A percentile compares a stretch with the other conserved stretches of the same genome.
These are phyloP conservation scores for Crocodylus rhombifer DNA, from an alignment of 2,797 vertebrate species.

Conservation along the genomic window DNA sequence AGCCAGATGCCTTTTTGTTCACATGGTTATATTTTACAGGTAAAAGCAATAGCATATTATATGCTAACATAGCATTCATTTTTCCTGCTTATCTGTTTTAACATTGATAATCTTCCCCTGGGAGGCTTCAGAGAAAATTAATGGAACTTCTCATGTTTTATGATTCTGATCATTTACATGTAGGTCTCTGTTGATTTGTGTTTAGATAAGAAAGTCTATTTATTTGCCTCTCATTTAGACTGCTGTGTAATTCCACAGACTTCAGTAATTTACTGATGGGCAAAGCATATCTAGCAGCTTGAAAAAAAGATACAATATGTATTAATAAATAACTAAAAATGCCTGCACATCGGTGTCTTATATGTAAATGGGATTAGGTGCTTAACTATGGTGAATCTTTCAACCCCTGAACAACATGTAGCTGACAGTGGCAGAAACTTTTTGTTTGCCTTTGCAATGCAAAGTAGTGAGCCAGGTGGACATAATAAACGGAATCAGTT, in stretches of 20 bases:
- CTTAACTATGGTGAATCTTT: constrained; percentile 33
- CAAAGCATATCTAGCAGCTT: neutral
- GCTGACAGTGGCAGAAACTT: constrained; percentile 2
- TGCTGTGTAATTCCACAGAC: neutral
- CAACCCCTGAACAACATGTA: neutral
- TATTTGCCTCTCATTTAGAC: neutral
- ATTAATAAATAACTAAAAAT: neutral
- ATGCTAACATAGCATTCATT: neutral
- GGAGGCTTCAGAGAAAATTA: neutral
- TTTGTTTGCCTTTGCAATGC: neutral
- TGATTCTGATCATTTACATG: neutral
- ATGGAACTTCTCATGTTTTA: neutral
- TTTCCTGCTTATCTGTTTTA: neutral
- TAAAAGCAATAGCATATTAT: neutral
- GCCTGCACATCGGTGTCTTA: neutral
- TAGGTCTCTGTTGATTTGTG: neutral
- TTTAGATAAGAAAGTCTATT: constrained; percentile 16
- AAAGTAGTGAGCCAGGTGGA: neutral
- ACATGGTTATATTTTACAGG: neutral
- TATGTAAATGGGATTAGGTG: constrained; percentile 22
- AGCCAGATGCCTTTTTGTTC: neutral
- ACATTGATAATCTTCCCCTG: neutral
- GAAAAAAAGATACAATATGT: constrained; percentile 5
- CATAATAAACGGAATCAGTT: neutral
- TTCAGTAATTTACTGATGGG: constrained; percentile 38